Conservation (phyloP, 2,888 invertebrate species). For the Nephrocerus scutellatus region DNA sequence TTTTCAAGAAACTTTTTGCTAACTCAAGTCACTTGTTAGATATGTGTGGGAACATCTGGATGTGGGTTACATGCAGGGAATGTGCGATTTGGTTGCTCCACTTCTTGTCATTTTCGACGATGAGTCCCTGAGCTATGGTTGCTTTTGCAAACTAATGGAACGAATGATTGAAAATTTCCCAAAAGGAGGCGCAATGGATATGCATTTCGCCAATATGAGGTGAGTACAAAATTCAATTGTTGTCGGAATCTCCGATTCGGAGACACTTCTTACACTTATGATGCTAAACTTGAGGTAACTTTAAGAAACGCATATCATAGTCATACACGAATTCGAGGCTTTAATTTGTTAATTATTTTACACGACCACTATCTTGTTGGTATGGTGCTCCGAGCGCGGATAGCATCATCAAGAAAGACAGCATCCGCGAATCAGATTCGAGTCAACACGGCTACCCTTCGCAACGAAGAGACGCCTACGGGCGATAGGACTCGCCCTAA, state of each 20-base stretch:
- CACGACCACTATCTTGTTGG: too few relatives aligned
- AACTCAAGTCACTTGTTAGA: slow-evolving; percentile 48
- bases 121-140: slow-evolving; percentile 83
- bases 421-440: too few relatives aligned
- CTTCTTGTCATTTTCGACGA: slow-evolving; percentile 87
- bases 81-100: slow-evolving; percentile 94
- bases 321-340: not conserved
- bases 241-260: too few relatives aligned
- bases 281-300: too few relatives aligned
- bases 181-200: slow-evolving; percentile 89
- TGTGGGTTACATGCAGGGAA: slow-evolving; percentile 93
- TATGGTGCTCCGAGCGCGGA: too few relatives aligned
- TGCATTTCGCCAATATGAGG: slow-evolving; percentile 93
- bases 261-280: too few relatives aligned
- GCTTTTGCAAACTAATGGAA: slow-evolving; percentile 86
- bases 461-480: too few relatives aligned
- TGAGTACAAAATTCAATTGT: slow-evolving; percentile 26
- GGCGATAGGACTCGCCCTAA: too few relatives aligned
- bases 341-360: not conserved
- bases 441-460: too few relatives aligned
- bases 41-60: slow-evolving; percentile 95
- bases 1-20: too few relatives aligned
- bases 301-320: not conserved
- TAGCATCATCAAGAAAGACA: too few relatives aligned
- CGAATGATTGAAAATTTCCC: slow-evolving; percentile 89